Base-by-base conservation (phyloP, 2,113 vertebrate species). In the Strix uralensis region DNA sequence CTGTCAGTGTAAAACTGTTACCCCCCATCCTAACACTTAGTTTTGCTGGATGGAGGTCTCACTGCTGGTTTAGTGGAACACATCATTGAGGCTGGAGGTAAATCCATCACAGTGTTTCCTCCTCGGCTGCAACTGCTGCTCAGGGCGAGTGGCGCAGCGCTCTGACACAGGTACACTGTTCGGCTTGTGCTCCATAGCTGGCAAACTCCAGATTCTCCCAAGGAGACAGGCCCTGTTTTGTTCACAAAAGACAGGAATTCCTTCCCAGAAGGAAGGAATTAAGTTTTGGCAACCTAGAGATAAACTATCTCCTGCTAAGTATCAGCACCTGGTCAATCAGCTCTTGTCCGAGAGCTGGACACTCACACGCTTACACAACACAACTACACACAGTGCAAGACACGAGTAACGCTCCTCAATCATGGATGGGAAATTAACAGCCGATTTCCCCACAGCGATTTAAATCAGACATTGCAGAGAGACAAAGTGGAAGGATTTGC, bases 321-420 rank as follows among this genome's bases (percentile, higher is more conserved):
- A 29, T 4, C 44, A 21, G 63, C 0, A 0, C 27, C 32, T 6
- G 25, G 27, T 51, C 55, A 22, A 4, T 8, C 20, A 25, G n/a
- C 51, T 61, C 40, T 25, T 1, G 3, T 22, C 16, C 4, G 21
- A 13, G 11, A 11, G 40, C n/a, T 13, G 47, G 49, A 13, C 27
- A 7, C 52, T 22, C 0, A 1, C 34, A 7, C 0, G 5, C 46
- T 49, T 4, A 15, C 65, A 16, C 10, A 11, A 5, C 22, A 7
- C 29, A 12, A 1, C 36, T 5, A 1, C 2, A 2, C 0, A 1
- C 0, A 0, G 18, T 2, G 12, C 20, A 5, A 22, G 30, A 6
- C n/a, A 6, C 8, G 5, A 17, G 15, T 3, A 36, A 51, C 4
- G 0, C 21, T 20, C 38, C 59, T 49, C 2, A 10, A 12, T 7